Percentiles rank a stretch among this genome's conserved stretches.
Conservation (phyloP, 2,888 invertebrate genomes). For the Crocallis elinguaria region DNA sequence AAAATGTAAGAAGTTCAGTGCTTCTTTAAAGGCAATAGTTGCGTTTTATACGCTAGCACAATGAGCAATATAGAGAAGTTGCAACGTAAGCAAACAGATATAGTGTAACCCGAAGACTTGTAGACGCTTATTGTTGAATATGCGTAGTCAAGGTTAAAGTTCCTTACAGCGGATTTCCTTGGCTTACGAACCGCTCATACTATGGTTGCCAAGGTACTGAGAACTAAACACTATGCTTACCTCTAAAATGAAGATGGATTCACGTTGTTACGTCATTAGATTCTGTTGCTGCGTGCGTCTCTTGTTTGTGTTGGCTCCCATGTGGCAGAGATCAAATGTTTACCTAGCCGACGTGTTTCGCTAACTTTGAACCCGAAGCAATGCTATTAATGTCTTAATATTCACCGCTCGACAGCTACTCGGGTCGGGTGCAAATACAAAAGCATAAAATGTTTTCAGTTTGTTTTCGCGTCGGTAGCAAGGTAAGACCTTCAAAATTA, state of each 20-base stretch:
- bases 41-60: neutral
- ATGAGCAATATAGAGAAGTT: neutral
- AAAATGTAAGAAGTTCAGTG: constrained; percentile 21
- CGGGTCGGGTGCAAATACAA: neutral
- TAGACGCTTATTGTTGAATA: neutral
- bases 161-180: constrained; percentile 7
- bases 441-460: constrained; percentile 6
- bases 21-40: neutral
- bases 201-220: neutral
- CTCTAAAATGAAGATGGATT: neutral
- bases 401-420: constrained; percentile 10
- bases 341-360: constrained; percentile 22
- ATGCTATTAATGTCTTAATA: constrained; percentile 12
- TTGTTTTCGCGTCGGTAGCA: constrained; percentile 4
- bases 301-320: constrained; percentile 31
- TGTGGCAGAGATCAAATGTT: constrained; percentile 32
- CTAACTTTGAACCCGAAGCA: constrained; percentile 20
- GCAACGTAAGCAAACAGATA: neutral
- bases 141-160: constrained; percentile 2
- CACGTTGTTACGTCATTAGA: constrained; percentile 5
- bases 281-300: constrained; percentile 21
- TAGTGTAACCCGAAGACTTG: neutral
- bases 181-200: neutral
- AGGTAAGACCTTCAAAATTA: constrained; percentile 12
- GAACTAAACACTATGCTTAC: neutral